Percentiles rank a stretch among this genome's conserved stretches.
Evolutionary conservation across 2,113 vertebrate genomes (phyloP).

Genomic region (Nesoenas mayeri): DNA sequence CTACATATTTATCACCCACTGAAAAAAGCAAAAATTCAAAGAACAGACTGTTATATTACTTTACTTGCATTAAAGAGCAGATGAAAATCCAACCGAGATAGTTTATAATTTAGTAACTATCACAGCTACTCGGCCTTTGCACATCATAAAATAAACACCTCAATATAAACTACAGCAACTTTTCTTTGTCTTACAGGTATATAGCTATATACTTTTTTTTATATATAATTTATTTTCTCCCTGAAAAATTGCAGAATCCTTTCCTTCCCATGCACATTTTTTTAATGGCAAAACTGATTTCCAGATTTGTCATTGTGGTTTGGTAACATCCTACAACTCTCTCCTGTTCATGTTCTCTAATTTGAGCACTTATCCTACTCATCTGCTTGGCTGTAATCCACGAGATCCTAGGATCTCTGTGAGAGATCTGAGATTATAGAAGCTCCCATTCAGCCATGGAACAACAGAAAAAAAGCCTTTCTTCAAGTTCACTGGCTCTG

Average conservation of each 20-base stretch:
- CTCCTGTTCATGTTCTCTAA: not conserved
- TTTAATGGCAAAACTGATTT: not conserved
- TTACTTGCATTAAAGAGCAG: not conserved
- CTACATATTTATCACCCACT: not conserved
- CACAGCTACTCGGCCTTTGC: not conserved
- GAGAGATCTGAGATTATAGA: not conserved
- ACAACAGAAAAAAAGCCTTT: not conserved
- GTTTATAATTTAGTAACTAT: not conserved
- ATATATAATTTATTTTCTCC: not conserved
- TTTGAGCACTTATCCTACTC: not conserved
- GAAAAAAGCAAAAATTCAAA: not conserved
- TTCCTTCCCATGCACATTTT: not conserved
- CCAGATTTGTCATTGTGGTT: not conserved
- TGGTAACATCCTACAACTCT: not conserved
- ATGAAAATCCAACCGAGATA: not conserved
- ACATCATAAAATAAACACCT: not conserved
- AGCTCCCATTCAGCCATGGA: not conserved
- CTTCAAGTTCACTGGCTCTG: not conserved
- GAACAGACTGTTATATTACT: not conserved
- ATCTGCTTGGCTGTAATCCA: not conserved
- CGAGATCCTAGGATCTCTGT: not conserved
- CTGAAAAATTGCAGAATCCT: not conserved
- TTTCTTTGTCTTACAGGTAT: not conserved
- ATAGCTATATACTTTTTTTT: not conserved
- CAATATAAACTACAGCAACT: not conserved